These are phyloP conservation scores for Myopa testacea DNA, from an alignment of 2,888 invertebrate genomes.

Conservation along the genomic window DNA sequence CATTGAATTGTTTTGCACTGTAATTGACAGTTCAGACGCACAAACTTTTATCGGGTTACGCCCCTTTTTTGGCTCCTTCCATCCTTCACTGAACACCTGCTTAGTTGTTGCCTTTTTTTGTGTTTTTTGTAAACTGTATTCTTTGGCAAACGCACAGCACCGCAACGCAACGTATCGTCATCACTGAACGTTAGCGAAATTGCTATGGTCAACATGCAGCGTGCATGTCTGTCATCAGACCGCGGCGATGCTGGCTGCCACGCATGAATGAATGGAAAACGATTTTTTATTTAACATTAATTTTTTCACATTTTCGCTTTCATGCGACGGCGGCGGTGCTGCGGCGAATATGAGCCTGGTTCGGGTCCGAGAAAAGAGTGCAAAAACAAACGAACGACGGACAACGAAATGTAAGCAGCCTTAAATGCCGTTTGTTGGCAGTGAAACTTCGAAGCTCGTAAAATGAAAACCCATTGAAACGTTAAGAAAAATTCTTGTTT, in stretches of 20 bases:
- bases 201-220: constrained; percentile 22
- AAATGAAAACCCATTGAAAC: constrained; percentile 29
- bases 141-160: not conserved
- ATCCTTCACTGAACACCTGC: not conserved
- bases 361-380: not conserved
- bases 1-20: constrained; percentile 51
- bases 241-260: constrained; percentile 15
- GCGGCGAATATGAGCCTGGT: not conserved
- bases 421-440: constrained; percentile 13
- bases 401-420: not conserved
- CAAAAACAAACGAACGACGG: not conserved
- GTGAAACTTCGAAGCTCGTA: constrained; percentile 17
- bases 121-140: not conserved
- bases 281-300: constrained; percentile 3
- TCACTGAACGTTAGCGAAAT: not conserved
- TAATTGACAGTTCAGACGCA: constrained; percentile 53
- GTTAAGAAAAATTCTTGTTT: constrained; percentile 9
- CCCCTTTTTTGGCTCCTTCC: constrained; percentile 20
- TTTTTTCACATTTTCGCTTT: not conserved
- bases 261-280: constrained; percentile 32
- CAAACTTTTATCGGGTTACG: constrained; percentile 54
- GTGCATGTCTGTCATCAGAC: constrained; percentile 33
- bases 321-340: not conserved
- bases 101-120: not conserved
- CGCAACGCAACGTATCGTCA: not conserved